phyloP scores from a whole-genome alignment of 2,888 invertebrate genomes.

The Drosophila neotestacea region DNA sequence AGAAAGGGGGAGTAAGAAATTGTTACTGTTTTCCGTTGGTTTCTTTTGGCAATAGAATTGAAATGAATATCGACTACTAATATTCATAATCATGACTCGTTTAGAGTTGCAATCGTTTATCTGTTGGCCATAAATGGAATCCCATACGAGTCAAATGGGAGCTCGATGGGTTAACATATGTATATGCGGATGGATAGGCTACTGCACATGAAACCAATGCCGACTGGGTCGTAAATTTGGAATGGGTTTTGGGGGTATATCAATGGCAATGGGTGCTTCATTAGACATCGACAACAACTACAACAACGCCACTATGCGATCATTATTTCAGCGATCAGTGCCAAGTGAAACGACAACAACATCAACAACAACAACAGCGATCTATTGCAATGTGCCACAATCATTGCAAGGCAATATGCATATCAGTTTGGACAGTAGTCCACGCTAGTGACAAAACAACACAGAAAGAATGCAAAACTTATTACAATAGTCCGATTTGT shows the following conservation, averaged over 20 bases:
- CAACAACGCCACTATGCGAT: conserved; percentile 46
- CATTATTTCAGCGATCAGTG: conserved; percentile 47
- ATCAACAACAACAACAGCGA: conserved; percentile 23
- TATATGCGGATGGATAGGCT: conserved; percentile 20
- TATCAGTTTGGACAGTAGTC: not conserved
- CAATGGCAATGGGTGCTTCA: conserved; percentile 51
- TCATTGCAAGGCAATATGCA: conserved; percentile 49
- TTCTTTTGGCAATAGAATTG: not conserved
- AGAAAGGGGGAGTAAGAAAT: not conserved
- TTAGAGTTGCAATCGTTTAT: conserved; percentile 27
- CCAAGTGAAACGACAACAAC: conserved; percentile 42
- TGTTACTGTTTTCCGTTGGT: not conserved
- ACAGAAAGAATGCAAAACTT: too few relatives aligned
- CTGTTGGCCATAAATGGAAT: conserved; percentile 19
- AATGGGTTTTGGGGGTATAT: conserved; percentile 40
- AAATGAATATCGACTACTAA: not conserved
- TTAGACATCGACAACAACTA: conserved; percentile 38
- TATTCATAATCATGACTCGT: conserved; percentile 1
- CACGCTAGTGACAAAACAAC: too few relatives aligned
- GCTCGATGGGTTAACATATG: conserved; percentile 11
- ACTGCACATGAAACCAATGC: conserved; percentile 44
- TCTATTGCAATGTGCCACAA: conserved; percentile 53
- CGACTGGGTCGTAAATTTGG: conserved; percentile 46
- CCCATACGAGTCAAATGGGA: conserved; percentile 3
- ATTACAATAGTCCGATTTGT: too few relatives aligned